Percentiles rank a stretch among this genome's conserved stretches.
Evolutionary conservation across 2,113 vertebrate species (phyloP).

Genomic region (Gymnogyps californianus): DNA sequence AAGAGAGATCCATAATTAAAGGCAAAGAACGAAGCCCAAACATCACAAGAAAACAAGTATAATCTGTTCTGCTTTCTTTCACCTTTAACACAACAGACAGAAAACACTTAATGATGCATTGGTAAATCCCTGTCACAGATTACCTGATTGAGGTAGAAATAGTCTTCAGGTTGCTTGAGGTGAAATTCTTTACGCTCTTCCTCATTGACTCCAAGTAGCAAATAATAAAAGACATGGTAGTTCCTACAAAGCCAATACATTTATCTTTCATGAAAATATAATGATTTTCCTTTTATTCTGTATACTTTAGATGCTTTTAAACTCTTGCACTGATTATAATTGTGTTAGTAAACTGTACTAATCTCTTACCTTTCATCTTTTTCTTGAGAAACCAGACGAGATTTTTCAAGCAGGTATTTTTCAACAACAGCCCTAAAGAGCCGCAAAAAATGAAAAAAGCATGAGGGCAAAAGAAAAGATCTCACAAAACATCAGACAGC

Average conservation of each 20-base stretch:
- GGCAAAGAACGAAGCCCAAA: neutral
- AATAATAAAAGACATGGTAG: constrained; percentile 98
- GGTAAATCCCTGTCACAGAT: neutral
- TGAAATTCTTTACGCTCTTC: constrained; percentile 91
- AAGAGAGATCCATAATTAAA: neutral
- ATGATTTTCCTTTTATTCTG: neutral
- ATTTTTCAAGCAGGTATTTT: constrained; percentile 98
- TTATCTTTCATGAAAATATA: neutral
- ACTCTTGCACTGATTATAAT: neutral
- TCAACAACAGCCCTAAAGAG: constrained; percentile 90
- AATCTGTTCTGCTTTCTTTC: neutral
- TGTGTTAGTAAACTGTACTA: neutral
- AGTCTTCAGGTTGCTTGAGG: constrained; percentile 92
- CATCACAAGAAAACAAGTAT: neutral
- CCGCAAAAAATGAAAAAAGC: neutral
- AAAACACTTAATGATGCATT: neutral
- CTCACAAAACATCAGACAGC: neutral
- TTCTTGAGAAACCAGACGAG: constrained; percentile 93
- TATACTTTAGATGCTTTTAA: neutral
- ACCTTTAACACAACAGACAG: neutral
- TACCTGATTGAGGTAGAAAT: constrained; percentile 99
- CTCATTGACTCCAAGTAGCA: constrained; percentile 88
- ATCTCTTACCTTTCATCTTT: constrained; percentile 91
- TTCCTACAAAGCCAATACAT: constrained; percentile 77
- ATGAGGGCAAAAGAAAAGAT: neutral